Conservation (phyloP, 2,888 invertebrate genomes). For the Netelia inedita region DNA sequence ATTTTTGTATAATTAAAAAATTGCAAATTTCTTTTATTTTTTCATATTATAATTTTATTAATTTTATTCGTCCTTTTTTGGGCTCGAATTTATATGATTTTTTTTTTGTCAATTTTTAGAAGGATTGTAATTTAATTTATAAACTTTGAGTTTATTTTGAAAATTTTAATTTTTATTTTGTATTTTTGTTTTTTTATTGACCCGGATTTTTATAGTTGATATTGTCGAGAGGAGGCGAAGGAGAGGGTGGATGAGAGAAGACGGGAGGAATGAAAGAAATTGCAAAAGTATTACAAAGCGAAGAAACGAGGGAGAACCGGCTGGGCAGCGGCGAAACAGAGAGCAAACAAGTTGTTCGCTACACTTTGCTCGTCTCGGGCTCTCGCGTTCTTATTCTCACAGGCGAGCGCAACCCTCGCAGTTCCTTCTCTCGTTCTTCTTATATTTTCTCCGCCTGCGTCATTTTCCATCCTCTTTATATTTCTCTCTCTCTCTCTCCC, state of each 20-base stretch:
- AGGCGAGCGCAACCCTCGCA: not conserved
- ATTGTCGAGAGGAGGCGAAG: too few relatives aligned
- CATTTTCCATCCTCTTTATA: conserved; percentile 25
- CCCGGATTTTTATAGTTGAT: not conserved
- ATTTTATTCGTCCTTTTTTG: too few relatives aligned
- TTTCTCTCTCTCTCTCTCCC: conserved; percentile 6
- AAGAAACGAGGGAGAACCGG: not conserved
- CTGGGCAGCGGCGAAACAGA: conserved; percentile 37
- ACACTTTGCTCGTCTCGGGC: conserved; percentile 76
- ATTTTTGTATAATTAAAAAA: too few relatives aligned
- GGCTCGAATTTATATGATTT: too few relatives aligned
- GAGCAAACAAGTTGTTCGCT: conserved; percentile 79
- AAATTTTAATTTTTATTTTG: too few relatives aligned
- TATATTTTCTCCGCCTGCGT: conserved; percentile 4
- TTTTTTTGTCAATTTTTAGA: too few relatives aligned
- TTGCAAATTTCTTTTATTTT: too few relatives aligned
- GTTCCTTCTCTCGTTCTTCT: conserved; percentile 52
- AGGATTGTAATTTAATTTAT: too few relatives aligned
- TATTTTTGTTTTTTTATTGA: too few relatives aligned
- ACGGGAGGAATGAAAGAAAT: not conserved
- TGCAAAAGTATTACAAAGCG: not conserved
- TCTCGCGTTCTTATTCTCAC: not conserved
- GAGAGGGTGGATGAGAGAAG: too few relatives aligned
- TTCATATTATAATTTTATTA: too few relatives aligned
- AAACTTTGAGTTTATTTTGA: too few relatives aligned